These are phyloP conservation scores for Zeugodacus cucurbitae DNA, from an alignment of 1,140 invertebrate genomes.

Conservation along the genomic window DNA sequence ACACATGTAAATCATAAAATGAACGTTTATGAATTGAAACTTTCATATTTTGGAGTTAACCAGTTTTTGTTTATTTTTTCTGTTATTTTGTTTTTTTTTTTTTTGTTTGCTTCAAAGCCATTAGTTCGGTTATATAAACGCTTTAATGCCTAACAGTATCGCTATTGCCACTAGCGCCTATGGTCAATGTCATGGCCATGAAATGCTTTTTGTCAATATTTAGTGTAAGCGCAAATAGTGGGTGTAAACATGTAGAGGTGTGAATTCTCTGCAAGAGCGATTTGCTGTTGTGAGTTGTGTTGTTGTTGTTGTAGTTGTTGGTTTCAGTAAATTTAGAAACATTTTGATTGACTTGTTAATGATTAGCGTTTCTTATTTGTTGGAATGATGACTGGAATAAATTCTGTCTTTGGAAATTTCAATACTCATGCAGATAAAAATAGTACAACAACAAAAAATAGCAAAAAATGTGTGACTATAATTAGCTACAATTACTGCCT, in stretches of 20 bases:
- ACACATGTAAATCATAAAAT: neutral
- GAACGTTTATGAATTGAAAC: neutral
- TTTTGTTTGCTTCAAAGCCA: neutral
- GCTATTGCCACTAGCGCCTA: neutral
- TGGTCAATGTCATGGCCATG: slow-evolving; percentile 19
- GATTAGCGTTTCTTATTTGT: neutral
- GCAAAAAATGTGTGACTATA: too few relatives aligned
- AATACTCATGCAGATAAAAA: too few relatives aligned
- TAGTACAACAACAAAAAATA: too few relatives aligned
- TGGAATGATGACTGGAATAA: neutral
- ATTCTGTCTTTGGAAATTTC: too few relatives aligned
- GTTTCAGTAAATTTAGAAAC: neutral
- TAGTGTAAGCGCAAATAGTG: neutral
- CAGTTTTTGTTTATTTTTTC: too few relatives aligned
- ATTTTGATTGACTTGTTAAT: neutral
- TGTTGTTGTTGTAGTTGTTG: too few relatives aligned
- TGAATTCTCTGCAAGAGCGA: too few relatives aligned
- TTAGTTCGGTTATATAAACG: neutral
- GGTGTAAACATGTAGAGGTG: neutral
- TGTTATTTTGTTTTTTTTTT: too few relatives aligned
- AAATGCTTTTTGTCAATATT: slow-evolving; percentile 16
- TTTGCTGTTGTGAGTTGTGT: too few relatives aligned
- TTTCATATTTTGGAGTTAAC: neutral
- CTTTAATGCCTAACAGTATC: neutral
- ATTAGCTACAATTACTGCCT: neutral